These are phyloP conservation scores for Mionectes macconnelli DNA, from an alignment of 2,113 vertebrate genomes.

Conservation along the genomic window DNA sequence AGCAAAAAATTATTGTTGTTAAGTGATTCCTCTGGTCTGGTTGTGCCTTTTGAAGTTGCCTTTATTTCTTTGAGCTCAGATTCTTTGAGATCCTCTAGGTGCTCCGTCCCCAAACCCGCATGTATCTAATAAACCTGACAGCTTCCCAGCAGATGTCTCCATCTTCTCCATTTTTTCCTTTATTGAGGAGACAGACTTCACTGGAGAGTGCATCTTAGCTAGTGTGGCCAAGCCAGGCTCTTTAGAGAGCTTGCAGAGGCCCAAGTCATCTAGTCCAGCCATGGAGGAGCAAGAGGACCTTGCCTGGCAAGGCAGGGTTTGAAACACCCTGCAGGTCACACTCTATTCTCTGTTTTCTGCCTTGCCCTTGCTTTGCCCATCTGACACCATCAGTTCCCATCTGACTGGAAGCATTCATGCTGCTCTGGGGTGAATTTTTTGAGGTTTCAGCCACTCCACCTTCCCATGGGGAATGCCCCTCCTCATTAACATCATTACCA, in stretches of 20 bases:
- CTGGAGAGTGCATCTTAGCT: not conserved
- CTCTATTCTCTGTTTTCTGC: not conserved
- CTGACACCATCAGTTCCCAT: not conserved
- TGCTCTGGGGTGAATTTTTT: not conserved
- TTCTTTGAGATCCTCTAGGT: slow-evolving; percentile 48
- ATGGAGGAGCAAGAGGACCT: not conserved
- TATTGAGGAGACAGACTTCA: not conserved
- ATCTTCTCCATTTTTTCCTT: slow-evolving; percentile 41
- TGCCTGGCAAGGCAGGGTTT: not conserved
- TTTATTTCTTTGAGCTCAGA: slow-evolving; percentile 65
- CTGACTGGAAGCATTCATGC: not conserved
- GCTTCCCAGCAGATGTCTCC: slow-evolving; percentile 66
- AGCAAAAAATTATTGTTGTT: slow-evolving; percentile 37
- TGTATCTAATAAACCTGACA: slow-evolving; percentile 62
- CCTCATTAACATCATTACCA: too few species aligned
- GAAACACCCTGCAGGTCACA: not conserved
- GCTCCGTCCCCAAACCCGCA: slow-evolving; percentile 1
- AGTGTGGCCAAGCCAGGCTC: not conserved
- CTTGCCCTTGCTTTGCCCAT: not conserved
- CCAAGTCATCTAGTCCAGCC: not conserved
- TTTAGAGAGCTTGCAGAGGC: not conserved
- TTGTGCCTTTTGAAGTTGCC: slow-evolving; percentile 62
- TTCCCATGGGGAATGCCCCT: accelerated
- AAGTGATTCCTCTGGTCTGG: slow-evolving; percentile 29
- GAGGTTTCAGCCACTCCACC: not conserved